These are phyloP conservation scores for Pavo muticus DNA, from an alignment of 2,113 vertebrate genomes.

Conservation along the genomic window DNA sequence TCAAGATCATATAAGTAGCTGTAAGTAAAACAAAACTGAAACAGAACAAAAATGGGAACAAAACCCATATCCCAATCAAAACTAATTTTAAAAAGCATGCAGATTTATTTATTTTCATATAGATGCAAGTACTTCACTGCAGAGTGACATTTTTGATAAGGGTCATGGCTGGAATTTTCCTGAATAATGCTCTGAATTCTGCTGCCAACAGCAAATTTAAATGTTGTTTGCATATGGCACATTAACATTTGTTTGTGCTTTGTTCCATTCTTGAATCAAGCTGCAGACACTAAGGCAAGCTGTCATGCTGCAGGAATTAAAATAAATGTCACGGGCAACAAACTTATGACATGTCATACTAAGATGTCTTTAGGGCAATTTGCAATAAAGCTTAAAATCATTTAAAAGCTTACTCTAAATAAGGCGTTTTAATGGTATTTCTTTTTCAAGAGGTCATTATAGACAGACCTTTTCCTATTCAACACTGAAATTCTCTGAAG, in stretches of 20 bases:
- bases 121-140: background rate
- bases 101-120: background rate
- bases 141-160: conserved; percentile 8
- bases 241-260: conserved; percentile 45
- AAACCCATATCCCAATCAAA: background rate
- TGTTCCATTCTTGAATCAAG: conserved; percentile 1
- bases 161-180: background rate
- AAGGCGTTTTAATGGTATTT: background rate
- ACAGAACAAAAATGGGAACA: background rate
- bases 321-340: conserved; percentile 20
- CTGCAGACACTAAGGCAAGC: conserved; percentile 1
- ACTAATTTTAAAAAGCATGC: background rate
- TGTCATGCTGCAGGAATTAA: background rate
- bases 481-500: background rate
- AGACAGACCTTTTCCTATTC: background rate
- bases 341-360: background rate
- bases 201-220: conserved; percentile 31
- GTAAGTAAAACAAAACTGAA: background rate
- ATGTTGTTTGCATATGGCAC: conserved; percentile 23
- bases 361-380: background rate
- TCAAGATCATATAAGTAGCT: background rate
- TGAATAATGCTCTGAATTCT: background rate
- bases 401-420: conserved; percentile 8
- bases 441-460: background rate
- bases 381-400: background rate